Evolutionary conservation across 2,888 invertebrate species (phyloP), one percentile per base, ranked within the genome.

Genomic region (Phengaris alcon): DNA sequence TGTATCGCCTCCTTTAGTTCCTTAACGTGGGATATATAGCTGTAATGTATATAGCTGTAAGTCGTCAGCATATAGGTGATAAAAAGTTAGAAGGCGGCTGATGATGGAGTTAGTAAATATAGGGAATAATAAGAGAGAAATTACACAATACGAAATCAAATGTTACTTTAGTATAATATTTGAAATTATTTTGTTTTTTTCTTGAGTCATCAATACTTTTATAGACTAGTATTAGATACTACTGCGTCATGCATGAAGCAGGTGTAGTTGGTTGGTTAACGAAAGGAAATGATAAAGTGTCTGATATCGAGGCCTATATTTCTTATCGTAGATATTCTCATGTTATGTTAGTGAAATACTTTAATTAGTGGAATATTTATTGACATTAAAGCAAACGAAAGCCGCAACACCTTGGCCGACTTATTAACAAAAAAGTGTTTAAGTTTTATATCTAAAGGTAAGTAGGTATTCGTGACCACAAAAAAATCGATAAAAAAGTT

Each of bases 291-390:
- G 52, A 35, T 22, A 52, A 70, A 70, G 35, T 54, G 22, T 13
- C 51, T 72, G 72, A 72, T 72, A 72, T 54, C 72, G 22, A 72
- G 52, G 3, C 15, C 69, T 13, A 72, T 52, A 52, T 46, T 68
- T 72, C 72, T 72, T 72, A 54, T 72, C 72, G 22, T 4, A 48
- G 9, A 3, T 52, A 54, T 64, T 35, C 54, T 52, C 12, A 35
- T 72, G 13, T 72, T n/a, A 54, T 7, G 22, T 15, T 22, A 52
- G 54, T 12, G 13, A 54, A 72, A 72, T 72, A 72, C 10, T 72
- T 72, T 72, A 54, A 72, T 72, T 44, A 54, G 54, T 72, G 52
- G 35, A 54, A 72, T 54, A 72, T 72, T 72, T 72, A 51, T 70
- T 51, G 35, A 54, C 7, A 52, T 15, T 7, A 35, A 52, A 13